Percentiles rank a stretch among this genome's conserved stretches.
Evolutionary conservation across 2,797 vertebrate species (phyloP).

Genomic region (Malacoctenus gilli): DNA sequence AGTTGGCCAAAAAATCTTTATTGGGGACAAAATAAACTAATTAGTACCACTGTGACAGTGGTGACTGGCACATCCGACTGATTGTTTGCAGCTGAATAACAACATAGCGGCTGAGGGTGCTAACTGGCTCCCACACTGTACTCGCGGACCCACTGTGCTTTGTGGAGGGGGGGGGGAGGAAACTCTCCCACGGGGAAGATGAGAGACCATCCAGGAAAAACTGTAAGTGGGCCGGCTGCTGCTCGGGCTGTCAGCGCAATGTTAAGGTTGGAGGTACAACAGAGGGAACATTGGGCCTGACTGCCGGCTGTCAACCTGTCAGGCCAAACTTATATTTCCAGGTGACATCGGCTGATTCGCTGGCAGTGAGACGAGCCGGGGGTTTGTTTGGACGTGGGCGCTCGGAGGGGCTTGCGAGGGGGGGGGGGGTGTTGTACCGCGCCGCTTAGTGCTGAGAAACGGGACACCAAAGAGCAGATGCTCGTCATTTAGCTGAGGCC

Average conservation of each 20-base stretch:
- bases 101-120: constrained; percentile 10
- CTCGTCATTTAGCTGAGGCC: too few relatives aligned
- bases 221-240: constrained; percentile 20
- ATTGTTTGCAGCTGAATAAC: constrained; percentile 6
- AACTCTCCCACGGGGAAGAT: constrained; percentile 15
- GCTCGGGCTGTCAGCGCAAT: constrained; percentile 47
- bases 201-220: constrained; percentile 20
- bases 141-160: constrained; percentile 4
- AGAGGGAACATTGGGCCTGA: constrained; percentile 47
- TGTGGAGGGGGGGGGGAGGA: neutral
- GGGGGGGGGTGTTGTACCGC: constrained; percentile 3
- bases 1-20: neutral
- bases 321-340: constrained; percentile 55
- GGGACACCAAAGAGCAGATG: neutral
- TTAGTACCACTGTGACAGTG: neutral
- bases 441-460: constrained; percentile 11
- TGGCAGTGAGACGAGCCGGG: constrained; percentile 19
- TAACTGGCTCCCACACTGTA: constrained; percentile 8
- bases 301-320: constrained; percentile 64
- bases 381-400: constrained; percentile 13
- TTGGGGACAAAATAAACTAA: neutral
- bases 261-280: constrained; percentile 38
- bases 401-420: constrained; percentile 10
- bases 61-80: neutral
- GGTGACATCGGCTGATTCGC: constrained; percentile 55